Base-by-base conservation (phyloP, 1,140 invertebrate genomes). In the Calephelis virginiensis region DNA sequence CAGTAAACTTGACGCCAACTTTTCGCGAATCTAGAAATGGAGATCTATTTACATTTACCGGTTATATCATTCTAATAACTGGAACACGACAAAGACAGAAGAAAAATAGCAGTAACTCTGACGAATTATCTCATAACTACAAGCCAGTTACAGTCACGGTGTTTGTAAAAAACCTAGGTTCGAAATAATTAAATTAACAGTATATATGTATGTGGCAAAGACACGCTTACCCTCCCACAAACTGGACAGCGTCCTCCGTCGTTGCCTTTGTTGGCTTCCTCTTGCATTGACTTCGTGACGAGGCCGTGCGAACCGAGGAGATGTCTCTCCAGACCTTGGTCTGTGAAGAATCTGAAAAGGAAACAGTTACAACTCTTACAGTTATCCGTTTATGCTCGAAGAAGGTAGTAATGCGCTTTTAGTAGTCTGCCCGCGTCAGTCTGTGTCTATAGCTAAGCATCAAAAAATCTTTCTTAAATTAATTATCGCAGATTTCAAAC, bases 241-340 rank as follows among this genome's bases (percentile, higher is more conserved):
- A 97, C 95, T 56, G 97, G 97, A 93, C 97, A 98, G 70, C 97
- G 93, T 53, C 97, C 97, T 56, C 96, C 96, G 92, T 98, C 97
- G 89, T 97, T 97, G 73, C 97, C 97, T 85, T 97, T 97, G 82
- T 98, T 98, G 56, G 97, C 97, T 53, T 97, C 97, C 82, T 98
- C 97, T 85, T 98, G 97, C 96, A 99, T 97, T 78, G 97, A 98
- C 61, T 97, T 97, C 48, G 97, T 98, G 13, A 99, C 97, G 47
- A 98, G 93, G 49, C 97, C 97, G 85, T 99, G 97, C 63, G 97
- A 97, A 64, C 97, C 97, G 56, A 99, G 92, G 72, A 98, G 93
- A 94, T 99, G 97, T 78, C 97, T 92, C 90, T 99, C 97, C 45
- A 98, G 87, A 14, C 97, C 97, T 93, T 98, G 92, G 83, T 94